Conservation (phyloP, 2,797 vertebrate genomes). For the Chiloscyllium punctatum region DNA sequence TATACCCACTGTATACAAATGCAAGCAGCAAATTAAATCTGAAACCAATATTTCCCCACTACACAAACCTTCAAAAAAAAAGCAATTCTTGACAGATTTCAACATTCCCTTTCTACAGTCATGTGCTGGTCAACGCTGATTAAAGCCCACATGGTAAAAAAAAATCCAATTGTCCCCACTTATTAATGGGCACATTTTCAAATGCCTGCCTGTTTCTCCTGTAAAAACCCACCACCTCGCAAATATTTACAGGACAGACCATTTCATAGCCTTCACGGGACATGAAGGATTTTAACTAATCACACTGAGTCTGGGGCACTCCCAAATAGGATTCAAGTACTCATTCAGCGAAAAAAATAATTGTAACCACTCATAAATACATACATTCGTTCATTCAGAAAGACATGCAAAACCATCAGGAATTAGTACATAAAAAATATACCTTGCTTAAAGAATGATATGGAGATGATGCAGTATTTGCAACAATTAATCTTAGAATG, state of each 20-base stretch:
- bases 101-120: neutral
- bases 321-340: slow-evolving; percentile 25
- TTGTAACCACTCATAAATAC: neutral
- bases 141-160: neutral
- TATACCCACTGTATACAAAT: neutral
- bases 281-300: neutral
- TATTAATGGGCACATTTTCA: neutral
- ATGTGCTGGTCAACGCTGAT: neutral
- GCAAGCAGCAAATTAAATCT: neutral
- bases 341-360: neutral
- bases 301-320: neutral
- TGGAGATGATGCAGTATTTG: neutral
- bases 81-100: neutral
- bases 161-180: neutral
- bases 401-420: neutral
- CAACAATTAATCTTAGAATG: neutral
- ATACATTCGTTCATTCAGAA: slow-evolving; percentile 13
- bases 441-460: neutral
- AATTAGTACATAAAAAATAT: slow-evolving; percentile 3
- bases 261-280: too few species aligned
- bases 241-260: neutral
- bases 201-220: neutral
- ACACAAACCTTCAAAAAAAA: neutral
- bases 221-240: neutral
- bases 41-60: neutral